Conservation (phyloP, 2,888 invertebrate genomes). For the Eremobia ochroleuca region DNA sequence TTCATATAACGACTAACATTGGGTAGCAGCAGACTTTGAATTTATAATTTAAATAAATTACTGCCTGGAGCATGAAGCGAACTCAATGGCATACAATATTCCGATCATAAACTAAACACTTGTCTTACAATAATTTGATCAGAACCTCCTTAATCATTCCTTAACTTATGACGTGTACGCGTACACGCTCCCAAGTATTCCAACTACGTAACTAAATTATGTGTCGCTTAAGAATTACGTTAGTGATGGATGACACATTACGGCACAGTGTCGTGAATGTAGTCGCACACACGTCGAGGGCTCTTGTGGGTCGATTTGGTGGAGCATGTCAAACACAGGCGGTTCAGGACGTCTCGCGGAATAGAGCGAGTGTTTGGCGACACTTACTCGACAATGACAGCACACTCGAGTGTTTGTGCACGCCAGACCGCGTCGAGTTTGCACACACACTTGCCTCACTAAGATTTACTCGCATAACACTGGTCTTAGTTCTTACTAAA, state of each 20-base stretch:
- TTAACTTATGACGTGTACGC: conserved; percentile 64
- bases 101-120: conserved; percentile 70
- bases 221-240: conserved; percentile 61
- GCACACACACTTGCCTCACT: conserved; percentile 74
- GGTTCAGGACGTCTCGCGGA: conserved; percentile 75
- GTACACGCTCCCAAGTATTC: conserved; percentile 66
- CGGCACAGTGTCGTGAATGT: conserved; percentile 63
- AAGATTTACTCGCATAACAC: conserved; percentile 76
- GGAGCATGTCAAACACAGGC: conserved; percentile 80
- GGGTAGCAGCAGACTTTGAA: background rate
- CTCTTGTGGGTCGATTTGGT: conserved; percentile 80
- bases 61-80: conserved; percentile 10
- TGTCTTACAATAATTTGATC: conserved; percentile 74
- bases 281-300: conserved; percentile 70
- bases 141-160: conserved; percentile 77
- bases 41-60: conserved; percentile 31
- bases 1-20: conserved; percentile 5
- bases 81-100: conserved; percentile 43
- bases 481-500: conserved; percentile 66
- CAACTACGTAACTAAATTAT: conserved; percentile 68
- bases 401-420: conserved; percentile 77
- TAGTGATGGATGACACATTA: conserved; percentile 65
- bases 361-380: conserved; percentile 79
- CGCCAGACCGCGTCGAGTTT: conserved; percentile 73
- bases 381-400: conserved; percentile 80